Evolutionary conservation across 2,888 invertebrate genomes (phyloP), one percentile per base, ranked within the genome.

Genomic region (Diarsia dahlii): DNA sequence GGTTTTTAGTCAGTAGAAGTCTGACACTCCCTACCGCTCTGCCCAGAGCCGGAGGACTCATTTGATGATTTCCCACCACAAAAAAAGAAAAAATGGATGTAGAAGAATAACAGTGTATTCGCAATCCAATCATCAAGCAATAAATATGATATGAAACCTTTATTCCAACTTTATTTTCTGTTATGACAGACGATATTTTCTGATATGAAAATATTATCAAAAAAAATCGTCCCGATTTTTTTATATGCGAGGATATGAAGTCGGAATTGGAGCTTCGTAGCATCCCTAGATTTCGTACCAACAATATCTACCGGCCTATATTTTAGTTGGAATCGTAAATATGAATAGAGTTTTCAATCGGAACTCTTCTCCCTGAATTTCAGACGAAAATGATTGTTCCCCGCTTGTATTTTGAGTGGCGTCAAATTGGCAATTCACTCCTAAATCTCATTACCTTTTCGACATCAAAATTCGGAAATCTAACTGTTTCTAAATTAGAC

Each of bases 341-440:
- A 70, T 74, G 66, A 74, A 80, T 58, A 12, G 50, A 52, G 34
- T 70, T 74, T 80, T 63, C 60, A 70, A 70, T 80, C 12, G 62
- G n/a, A 80, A 74, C 58, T 56, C 62, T 56, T 79, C 69, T 28
- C 39, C 13, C 60, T 15, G 48, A 78, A 74, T 74, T 80, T 70
- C n/a, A 45, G 34, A 15, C 13, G n/a, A 58, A 80, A 62, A 65
- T 70, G n/a, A 80, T 80, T 80, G 62, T 69, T 69, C 9, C 58
- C 45, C 45, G 50, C 70, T 74, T 56, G 80, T 23, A 52, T 67
- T 80, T 70, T 63, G 62, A 80, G 56, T 74, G 46, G 56, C 69
- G 28, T 58, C 58, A 80, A 80, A 80, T 80, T 80, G 65, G 13
- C 74, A 50, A 62, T 66, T 79, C 23, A 50, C 34, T 67, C 45